Evolutionary conservation across 2,888 invertebrate species (phyloP).

Genomic region (Leucophenga maculata): DNA sequence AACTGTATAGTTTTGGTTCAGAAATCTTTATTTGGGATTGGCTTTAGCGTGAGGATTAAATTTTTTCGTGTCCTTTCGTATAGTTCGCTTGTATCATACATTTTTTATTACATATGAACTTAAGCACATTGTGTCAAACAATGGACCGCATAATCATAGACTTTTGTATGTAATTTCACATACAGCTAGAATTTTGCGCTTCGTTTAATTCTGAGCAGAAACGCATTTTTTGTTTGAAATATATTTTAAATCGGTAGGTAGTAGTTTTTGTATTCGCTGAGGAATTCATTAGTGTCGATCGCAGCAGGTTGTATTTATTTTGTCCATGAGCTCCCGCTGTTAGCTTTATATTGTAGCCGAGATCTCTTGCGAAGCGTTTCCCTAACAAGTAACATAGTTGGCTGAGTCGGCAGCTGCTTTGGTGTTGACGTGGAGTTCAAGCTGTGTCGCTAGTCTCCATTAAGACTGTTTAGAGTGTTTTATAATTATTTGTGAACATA

Average conservation of each 20-base stretch:
- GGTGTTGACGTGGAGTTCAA: neutral
- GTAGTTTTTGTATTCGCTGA: too few species aligned
- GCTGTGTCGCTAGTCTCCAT: slow-evolving; percentile 1
- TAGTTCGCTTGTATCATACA: slow-evolving; percentile 61
- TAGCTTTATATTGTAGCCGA: neutral
- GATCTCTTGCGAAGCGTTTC: slow-evolving; percentile 21
- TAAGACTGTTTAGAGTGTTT: slow-evolving; percentile 5
- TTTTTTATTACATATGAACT: slow-evolving; percentile 21
- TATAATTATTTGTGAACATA: neutral
- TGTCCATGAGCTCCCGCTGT: neutral
- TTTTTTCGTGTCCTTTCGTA: slow-evolving; percentile 9
- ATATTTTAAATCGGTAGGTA: too few species aligned
- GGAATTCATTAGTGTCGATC: slow-evolving; percentile 29
- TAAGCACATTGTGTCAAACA: slow-evolving; percentile 24
- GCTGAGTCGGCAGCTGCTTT: neutral
- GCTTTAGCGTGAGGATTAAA: slow-evolving; percentile 34
- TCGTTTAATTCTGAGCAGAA: slow-evolving; percentile 54
- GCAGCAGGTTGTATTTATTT: slow-evolving; percentile 51
- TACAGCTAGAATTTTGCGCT: slow-evolving; percentile 61
- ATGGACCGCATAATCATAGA: slow-evolving; percentile 15
- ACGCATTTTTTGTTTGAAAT: neutral
- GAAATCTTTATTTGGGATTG: neutral
- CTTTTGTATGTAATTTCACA: neutral
- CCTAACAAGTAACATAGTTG: neutral
- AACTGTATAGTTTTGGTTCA: neutral